phyloP scores from a whole-genome alignment of 2,113 vertebrate species.

The Pterophyllum scalare region DNA sequence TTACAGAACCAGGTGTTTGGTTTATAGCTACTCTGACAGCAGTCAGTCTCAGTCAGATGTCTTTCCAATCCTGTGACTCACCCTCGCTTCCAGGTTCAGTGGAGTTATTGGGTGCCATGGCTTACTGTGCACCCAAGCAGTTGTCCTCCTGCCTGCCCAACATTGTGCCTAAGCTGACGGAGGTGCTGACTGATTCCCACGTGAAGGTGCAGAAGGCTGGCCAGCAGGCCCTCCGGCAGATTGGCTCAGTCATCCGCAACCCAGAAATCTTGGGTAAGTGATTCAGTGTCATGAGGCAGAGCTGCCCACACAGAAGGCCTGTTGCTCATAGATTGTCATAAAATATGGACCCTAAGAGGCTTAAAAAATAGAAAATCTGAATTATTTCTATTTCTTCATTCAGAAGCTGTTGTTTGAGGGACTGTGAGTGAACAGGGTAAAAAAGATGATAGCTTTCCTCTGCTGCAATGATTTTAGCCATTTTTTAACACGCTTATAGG shows the following conservation, averaged over 20 bases:
- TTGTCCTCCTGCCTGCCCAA: slow-evolving; percentile 96
- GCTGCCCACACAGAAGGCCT: not conserved
- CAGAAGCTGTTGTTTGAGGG: not conserved
- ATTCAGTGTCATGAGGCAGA: not conserved
- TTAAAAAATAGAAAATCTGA: not conserved
- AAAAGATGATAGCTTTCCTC: not conserved
- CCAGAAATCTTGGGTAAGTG: slow-evolving; percentile 94
- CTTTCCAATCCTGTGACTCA: not conserved
- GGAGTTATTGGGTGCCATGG: slow-evolving; percentile 97
- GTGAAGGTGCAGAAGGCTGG: slow-evolving; percentile 99
- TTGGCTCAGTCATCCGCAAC: slow-evolving; percentile 97
- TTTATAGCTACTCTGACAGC: not conserved
- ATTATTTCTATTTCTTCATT: not conserved
- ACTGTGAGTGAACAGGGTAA: not conserved
- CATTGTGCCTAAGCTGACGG: slow-evolving; percentile 97
- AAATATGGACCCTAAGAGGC: not conserved
- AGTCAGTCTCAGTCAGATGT: not conserved
- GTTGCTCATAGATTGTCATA: not conserved
- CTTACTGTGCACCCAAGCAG: slow-evolving; percentile 96
- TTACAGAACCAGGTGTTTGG: not conserved
- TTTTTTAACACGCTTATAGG: not conserved
- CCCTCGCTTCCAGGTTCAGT: slow-evolving; percentile 86
- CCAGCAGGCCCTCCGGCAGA: slow-evolving; percentile 94
- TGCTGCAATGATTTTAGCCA: not conserved
- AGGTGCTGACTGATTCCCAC: slow-evolving; percentile 97